Percentiles rank a stretch among this genome's conserved stretches.
These are phyloP conservation scores for Axis porcinus DNA, from an alignment of 2,113 vertebrate species.

Conservation along the genomic window DNA sequence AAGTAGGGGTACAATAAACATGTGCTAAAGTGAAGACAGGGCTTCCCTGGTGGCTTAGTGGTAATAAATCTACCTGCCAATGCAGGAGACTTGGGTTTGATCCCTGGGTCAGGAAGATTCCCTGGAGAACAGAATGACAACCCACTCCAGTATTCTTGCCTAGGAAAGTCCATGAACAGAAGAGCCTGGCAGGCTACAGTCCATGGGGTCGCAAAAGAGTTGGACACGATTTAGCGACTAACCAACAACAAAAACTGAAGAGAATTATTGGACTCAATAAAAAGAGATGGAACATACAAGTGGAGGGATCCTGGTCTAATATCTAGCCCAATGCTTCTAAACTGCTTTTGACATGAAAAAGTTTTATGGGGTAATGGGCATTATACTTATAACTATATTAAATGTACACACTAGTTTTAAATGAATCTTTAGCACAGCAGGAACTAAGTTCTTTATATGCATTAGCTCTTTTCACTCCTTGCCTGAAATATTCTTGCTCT, in stretches of 20 bases:
- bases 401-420: not conserved
- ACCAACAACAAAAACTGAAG: not conserved
- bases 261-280: not conserved
- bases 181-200: not conserved
- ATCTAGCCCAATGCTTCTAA: not conserved
- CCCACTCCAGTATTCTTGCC: not conserved
- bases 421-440: not conserved
- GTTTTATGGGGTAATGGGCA: not conserved
- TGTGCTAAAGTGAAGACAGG: not conserved
- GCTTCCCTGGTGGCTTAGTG: not conserved
- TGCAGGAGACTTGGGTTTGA: not conserved
- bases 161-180: not conserved
- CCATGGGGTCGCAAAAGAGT: not conserved
- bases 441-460: not conserved
- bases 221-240: not conserved
- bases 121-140: not conserved
- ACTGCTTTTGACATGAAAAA: not conserved
- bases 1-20: not conserved
- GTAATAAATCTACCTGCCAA: not conserved
- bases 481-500: not conserved
- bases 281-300: not conserved
- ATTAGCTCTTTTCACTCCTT: not conserved
- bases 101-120: not conserved
- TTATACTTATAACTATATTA: not conserved
- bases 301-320: not conserved